Evolutionary conservation across 2,113 vertebrate genomes (phyloP).

Genomic region (Rallus limicola): DNA sequence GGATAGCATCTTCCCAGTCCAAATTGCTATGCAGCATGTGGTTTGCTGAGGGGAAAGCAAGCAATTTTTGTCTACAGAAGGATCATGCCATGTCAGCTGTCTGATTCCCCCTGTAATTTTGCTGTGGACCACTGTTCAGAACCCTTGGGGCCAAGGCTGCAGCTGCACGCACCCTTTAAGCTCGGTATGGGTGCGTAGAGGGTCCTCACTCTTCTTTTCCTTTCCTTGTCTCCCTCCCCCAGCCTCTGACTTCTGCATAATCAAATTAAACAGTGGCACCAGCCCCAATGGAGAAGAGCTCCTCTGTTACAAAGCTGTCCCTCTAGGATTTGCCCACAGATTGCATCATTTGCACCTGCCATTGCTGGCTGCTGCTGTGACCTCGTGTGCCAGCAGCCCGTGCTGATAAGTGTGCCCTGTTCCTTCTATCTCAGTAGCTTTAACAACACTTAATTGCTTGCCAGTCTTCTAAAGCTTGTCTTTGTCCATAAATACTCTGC

Average conservation of each 20-base stretch:
- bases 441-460: neutral
- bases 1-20: neutral
- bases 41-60: conserved; percentile 34
- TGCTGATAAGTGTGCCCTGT: neutral
- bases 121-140: neutral
- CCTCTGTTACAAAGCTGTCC: conserved; percentile 39
- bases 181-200: neutral
- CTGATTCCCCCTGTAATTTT: neutral
- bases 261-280: neutral
- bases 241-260: neutral
- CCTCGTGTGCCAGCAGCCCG: conserved; percentile 41
- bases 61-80: neutral
- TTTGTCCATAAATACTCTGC: conserved; percentile 5
- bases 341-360: conserved; percentile 33
- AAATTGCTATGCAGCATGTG: conserved; percentile 1
- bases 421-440: neutral
- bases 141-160: neutral
- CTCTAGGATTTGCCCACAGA: neutral
- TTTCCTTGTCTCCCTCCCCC: neutral
- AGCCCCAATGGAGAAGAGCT: conserved; percentile 12
- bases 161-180: neutral
- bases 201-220: neutral
- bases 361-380: neutral
- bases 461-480: neutral
- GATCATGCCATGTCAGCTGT: conserved; percentile 7